A percentile compares a stretch with the other conserved stretches of the same genome.
Conservation (phyloP, 2,888 invertebrate genomes). For the Homarus gammarus region DNA sequence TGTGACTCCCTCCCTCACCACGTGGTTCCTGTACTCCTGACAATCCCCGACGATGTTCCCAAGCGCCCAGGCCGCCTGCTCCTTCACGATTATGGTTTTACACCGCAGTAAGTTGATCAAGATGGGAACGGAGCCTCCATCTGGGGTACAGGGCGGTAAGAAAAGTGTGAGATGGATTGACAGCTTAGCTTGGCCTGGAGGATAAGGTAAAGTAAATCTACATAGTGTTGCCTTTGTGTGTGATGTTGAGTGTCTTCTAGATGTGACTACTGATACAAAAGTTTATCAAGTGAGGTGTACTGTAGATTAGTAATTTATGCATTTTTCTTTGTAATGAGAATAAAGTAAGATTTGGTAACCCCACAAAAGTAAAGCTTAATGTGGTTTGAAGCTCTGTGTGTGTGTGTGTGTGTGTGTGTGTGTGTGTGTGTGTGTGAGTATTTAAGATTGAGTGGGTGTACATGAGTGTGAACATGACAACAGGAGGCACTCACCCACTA, state of each 20-base stretch:
- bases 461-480: conserved; percentile 2
- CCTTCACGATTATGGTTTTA: conserved; percentile 79
- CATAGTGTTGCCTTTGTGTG: too few relatives aligned
- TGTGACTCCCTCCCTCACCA: conserved; percentile 79
- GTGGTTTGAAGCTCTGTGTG: background rate
- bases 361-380: too few relatives aligned
- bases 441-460: background rate
- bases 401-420: background rate
- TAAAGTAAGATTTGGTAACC: too few relatives aligned
- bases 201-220: too few relatives aligned
- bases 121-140: conserved; percentile 79
- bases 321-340: too few relatives aligned
- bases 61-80: conserved; percentile 81
- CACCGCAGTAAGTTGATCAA: conserved; percentile 80
- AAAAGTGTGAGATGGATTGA: background rate
- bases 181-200: too few relatives aligned
- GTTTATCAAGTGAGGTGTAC: too few relatives aligned
- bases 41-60: conserved; percentile 81
- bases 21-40: conserved; percentile 79
- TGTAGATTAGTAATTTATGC: too few relatives aligned
- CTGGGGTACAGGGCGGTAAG: conserved; percentile 12
- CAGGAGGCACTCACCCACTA: conserved; percentile 81
- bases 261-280: too few relatives aligned
- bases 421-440: background rate
- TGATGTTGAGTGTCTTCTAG: too few relatives aligned